Conservation (phyloP, 2,888 invertebrate genomes). For the Dryobotodes eremita region DNA sequence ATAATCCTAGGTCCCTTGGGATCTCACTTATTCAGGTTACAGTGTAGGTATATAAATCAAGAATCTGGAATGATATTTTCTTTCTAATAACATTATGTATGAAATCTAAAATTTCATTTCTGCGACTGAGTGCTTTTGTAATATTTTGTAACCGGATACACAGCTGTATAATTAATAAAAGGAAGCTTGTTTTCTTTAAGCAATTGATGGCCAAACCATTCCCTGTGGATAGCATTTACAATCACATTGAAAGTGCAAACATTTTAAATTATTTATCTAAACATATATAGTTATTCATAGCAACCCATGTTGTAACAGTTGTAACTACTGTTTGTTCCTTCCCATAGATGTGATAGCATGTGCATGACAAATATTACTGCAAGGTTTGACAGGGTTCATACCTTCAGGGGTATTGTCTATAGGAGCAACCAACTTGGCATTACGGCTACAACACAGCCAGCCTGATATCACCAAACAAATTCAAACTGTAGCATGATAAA, state of each 20-base stretch:
- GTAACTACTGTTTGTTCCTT: constrained; percentile 33
- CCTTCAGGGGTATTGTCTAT: constrained; percentile 78
- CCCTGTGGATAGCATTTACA: constrained; percentile 39
- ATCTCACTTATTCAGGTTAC: too few species aligned
- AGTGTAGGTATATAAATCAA: not conserved
- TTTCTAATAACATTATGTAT: not conserved
- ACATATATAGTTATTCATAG: constrained; percentile 42
- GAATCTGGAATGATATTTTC: not conserved
- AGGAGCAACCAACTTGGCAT: constrained; percentile 79
- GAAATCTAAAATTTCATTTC: constrained; percentile 26
- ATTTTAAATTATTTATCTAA: constrained; percentile 27
- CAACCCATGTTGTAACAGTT: constrained; percentile 56
- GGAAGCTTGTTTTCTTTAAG: constrained; percentile 44
- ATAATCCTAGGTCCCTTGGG: too few species aligned
- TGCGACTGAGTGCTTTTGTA: constrained; percentile 28
- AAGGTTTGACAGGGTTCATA: constrained; percentile 67
- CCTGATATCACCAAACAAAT: constrained; percentile 78
- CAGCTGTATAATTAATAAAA: constrained; percentile 28
- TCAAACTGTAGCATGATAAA: constrained; percentile 38
- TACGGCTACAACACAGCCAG: constrained; percentile 87
- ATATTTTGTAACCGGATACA: constrained; percentile 14
- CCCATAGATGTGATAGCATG: constrained; percentile 71
- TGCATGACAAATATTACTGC: constrained; percentile 59
- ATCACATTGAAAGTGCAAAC: constrained; percentile 50
- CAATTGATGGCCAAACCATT: constrained; percentile 45